Conservation (phyloP, 2,888 invertebrate species). For the Cheilosia variabilis region DNA sequence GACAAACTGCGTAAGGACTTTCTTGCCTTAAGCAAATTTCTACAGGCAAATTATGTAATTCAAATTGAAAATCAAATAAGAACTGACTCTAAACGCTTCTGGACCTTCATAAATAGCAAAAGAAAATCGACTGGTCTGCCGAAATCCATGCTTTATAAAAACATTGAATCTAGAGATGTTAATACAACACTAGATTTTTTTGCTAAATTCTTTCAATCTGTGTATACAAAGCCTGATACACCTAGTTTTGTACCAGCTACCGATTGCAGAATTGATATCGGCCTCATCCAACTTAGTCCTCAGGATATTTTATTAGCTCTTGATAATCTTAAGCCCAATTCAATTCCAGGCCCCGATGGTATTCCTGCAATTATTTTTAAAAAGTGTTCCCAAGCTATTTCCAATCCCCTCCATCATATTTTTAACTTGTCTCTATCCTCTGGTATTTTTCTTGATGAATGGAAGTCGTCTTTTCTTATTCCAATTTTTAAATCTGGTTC, state of each 20-base stretch:
- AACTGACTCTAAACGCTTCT: constrained; percentile 16
- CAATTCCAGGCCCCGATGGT: background rate
- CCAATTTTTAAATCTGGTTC: background rate
- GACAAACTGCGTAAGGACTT: background rate
- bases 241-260: background rate
- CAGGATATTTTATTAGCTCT: background rate
- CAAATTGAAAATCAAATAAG: constrained; percentile 21
- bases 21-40: background rate
- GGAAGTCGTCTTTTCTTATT: too few species aligned
- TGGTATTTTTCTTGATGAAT: too few species aligned
- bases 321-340: background rate
- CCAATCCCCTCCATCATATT: too few species aligned
- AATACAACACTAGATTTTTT: background rate
- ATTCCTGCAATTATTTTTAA: background rate
- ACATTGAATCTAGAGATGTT: constrained; percentile 6
- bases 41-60: background rate
- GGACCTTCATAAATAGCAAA: constrained; percentile 14
- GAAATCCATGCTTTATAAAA: constrained; percentile 11
- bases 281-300: background rate
- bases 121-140: constrained; percentile 11
- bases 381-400: too few species aligned
- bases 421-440: too few species aligned
- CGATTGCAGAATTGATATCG: constrained; percentile 2
- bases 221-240: too few species aligned
- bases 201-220: constrained; percentile 1